Percentiles rank a stretch among this genome's conserved stretches.
Evolutionary conservation across 92 coral and sea anemone species (phyloP).

Genomic region (Actinostola sp.): DNA sequence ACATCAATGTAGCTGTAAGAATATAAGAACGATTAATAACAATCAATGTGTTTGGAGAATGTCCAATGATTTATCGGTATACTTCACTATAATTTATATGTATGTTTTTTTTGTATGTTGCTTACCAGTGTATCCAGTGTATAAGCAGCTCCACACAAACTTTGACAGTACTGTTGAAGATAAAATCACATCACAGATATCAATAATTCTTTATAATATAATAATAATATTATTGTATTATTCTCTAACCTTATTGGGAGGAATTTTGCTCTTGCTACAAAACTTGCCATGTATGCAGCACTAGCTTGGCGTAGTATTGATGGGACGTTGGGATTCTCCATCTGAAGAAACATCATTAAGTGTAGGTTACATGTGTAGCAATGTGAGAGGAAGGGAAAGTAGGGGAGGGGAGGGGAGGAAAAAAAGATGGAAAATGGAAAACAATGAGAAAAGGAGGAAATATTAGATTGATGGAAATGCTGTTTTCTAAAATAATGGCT

Average conservation of each 20-base stretch:
- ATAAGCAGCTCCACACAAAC: constrained; percentile 79
- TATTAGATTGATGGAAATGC: too few relatives aligned
- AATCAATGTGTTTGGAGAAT: background rate
- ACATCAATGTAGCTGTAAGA: constrained; percentile 80
- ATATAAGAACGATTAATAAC: too few relatives aligned
- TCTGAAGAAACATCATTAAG: too few relatives aligned
- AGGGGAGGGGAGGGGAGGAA: background rate
- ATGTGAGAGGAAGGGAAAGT: background rate
- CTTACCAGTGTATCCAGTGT: constrained; percentile 94
- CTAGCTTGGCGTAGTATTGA: constrained; percentile 79
- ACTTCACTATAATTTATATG: background rate
- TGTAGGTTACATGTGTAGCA: too few relatives aligned
- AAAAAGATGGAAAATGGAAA: background rate
- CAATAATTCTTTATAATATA: too few relatives aligned
- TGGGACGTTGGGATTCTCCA: constrained; percentile 76
- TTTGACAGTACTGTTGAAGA: constrained; percentile 69
- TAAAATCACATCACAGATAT: too few relatives aligned
- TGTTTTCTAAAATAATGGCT: too few relatives aligned
- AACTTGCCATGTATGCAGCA: constrained; percentile 88
- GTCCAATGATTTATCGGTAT: background rate
- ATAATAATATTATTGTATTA: too few relatives aligned
- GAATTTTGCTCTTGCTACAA: constrained; percentile 86
- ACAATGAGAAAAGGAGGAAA: background rate
- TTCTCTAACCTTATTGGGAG: constrained; percentile 65
- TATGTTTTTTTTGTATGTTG: background rate